These are phyloP conservation scores for Tichodroma muraria DNA, from an alignment of 2,113 vertebrate genomes.

Conservation along the genomic window DNA sequence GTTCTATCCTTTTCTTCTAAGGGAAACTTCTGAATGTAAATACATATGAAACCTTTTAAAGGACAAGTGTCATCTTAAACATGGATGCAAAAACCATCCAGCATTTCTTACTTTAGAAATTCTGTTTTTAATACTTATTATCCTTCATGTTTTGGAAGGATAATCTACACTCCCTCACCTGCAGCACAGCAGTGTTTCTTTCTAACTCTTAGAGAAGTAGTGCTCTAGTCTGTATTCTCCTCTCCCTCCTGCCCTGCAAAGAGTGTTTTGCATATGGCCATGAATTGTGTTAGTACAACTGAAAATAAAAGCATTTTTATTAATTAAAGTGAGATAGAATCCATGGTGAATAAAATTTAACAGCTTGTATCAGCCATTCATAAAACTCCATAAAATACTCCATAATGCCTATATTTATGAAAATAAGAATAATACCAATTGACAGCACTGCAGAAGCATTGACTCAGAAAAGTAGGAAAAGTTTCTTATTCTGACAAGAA, in stretches of 20 bases:
- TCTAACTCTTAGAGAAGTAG: background rate
- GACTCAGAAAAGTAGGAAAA: background rate
- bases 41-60: background rate
- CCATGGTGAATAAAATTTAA: background rate
- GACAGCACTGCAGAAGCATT: background rate
- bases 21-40: background rate
- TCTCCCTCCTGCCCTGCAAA: background rate
- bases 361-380: background rate
- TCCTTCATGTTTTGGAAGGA: background rate
- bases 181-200: background rate
- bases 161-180: too few species aligned
- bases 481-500: background rate
- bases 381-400: background rate
- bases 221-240: background rate
- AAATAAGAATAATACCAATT: background rate
- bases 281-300: background rate
- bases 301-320: background rate
- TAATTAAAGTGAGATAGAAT: background rate
- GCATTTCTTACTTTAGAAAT: background rate
- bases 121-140: background rate
- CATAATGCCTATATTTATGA: background rate
- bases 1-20: background rate
- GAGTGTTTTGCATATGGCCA: background rate
- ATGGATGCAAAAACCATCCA: background rate
- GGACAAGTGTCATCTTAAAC: background rate